Base-by-base conservation (phyloP, 92 coral and sea anemone species). In the Porites lobata region DNA sequence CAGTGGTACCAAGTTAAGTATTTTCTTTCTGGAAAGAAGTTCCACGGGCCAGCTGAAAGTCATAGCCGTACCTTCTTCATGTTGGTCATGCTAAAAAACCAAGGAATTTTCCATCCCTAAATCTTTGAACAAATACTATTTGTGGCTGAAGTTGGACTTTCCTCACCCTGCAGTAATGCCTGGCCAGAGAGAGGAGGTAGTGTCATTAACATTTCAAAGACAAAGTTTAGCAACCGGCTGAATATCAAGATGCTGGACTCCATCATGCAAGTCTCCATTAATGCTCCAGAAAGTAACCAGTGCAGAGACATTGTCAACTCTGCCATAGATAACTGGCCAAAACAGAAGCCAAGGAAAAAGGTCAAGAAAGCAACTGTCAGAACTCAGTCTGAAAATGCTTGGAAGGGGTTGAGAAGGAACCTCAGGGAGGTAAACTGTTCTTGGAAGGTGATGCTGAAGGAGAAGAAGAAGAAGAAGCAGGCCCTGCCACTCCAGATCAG, bases 131-230 rank as follows among this genome's bases (percentile, higher is more conserved):
- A 79, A 62, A 20, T 79, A 11, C 51, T 79, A 73, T 79, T 79
- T 65, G 73, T 64, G 73, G 73, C 74, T 26, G 73, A 79, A 63
- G 84, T 79, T 38, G 74, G 84, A 57, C 73, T 79, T 50, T 79
- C 61, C 32, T 65, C 65, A 65, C 84, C 84, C 53, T 64, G 62
- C 19, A 79, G 84, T 57, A 79, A 79, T 63, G 61, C 84, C 38
- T 79, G 84, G 73, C 84, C 8, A 64, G 84, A 65, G 32, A 64
- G 74, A 79, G 84, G 84, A 79, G 57, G 84, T 18, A 79, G 84
- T 20, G 66, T 76, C 1, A 76, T 76, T 0, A 76, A 76, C 66
- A 76, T 76, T 76, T 56, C 80, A 19, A 79, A 79, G 19, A 79
- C 83, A 15, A 79, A 79, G 73, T 63, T 65, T 65, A 8, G 50